Conservation (phyloP, 2,113 vertebrate species). For the Dendrocopos noguchii region DNA sequence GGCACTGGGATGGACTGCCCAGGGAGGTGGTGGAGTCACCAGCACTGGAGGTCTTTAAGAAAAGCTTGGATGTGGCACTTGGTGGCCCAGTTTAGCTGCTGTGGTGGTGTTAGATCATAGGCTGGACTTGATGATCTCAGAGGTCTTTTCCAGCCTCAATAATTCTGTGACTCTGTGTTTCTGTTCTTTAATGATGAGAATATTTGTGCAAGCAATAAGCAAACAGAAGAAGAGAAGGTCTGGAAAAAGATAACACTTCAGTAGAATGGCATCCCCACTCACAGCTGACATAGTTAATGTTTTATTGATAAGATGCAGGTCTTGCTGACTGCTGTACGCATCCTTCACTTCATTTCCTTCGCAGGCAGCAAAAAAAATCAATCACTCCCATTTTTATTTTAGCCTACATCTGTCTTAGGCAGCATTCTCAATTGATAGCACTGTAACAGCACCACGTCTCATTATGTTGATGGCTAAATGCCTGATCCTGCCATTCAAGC, state of each 20-base stretch:
- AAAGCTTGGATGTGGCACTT: too few species aligned
- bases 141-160: too few species aligned
- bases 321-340: not conserved
- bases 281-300: not conserved
- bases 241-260: not conserved
- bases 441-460: not conserved
- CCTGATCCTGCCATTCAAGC: not conserved
- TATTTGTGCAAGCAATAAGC: not conserved
- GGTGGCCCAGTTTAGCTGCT: too few species aligned
- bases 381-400: not conserved
- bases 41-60: too few species aligned
- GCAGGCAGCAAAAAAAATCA: not conserved
- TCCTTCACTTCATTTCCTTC: not conserved
- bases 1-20: too few species aligned
- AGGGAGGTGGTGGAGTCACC: too few species aligned
- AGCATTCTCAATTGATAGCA: not conserved
- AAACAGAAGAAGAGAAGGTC: not conserved
- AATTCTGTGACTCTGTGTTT: not conserved
- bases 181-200: not conserved
- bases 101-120: too few species aligned
- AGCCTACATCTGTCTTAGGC: not conserved
- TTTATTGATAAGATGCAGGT: slow-evolving; percentile 24
- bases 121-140: too few species aligned
- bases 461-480: not conserved
- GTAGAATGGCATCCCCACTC: not conserved